These are phyloP conservation scores for Acleris emargana DNA, from an alignment of 2,888 invertebrate species.

Conservation along the genomic window DNA sequence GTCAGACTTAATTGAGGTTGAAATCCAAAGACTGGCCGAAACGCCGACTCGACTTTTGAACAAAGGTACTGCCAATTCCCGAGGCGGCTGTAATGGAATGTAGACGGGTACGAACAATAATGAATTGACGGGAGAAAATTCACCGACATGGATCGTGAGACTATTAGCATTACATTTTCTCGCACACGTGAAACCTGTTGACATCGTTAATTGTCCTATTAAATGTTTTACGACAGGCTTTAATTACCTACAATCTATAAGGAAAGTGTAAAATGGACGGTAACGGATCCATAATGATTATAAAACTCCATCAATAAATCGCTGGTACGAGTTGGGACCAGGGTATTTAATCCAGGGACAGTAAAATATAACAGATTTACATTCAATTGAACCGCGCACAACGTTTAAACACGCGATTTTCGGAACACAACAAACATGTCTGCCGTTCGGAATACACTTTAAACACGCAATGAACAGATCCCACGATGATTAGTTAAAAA, in stretches of 20 bases:
- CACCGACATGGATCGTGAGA: constrained; percentile 49
- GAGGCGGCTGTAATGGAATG: constrained; percentile 49
- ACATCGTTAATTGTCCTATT: constrained; percentile 25
- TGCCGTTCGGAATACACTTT: constrained; percentile 8
- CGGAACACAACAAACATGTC: constrained; percentile 7
- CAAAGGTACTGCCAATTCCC: constrained; percentile 69
- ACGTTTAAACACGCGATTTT: constrained; percentile 23
- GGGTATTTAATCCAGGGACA: not conserved
- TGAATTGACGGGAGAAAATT: constrained; percentile 61
- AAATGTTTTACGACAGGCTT: constrained; percentile 19
- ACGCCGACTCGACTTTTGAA: constrained; percentile 64
- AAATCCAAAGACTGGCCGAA: constrained; percentile 59
- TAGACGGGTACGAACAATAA: constrained; percentile 57
- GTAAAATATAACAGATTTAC: constrained; percentile 1
- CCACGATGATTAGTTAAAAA: not conserved
- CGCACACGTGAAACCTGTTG: constrained; percentile 21
- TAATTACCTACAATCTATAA: constrained; percentile 18
- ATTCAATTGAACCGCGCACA: constrained; percentile 12
- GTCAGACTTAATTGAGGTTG: constrained; percentile 72
- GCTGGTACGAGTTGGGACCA: not conserved
- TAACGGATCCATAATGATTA: not conserved
- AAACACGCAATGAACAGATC: constrained; percentile 15
- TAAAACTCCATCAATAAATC: constrained; percentile 4
- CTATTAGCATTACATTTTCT: constrained; percentile 46
- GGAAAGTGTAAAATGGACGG: constrained; percentile 1